Conservation (phyloP, 2,888 invertebrate genomes). For the Eilema griseolum region DNA sequence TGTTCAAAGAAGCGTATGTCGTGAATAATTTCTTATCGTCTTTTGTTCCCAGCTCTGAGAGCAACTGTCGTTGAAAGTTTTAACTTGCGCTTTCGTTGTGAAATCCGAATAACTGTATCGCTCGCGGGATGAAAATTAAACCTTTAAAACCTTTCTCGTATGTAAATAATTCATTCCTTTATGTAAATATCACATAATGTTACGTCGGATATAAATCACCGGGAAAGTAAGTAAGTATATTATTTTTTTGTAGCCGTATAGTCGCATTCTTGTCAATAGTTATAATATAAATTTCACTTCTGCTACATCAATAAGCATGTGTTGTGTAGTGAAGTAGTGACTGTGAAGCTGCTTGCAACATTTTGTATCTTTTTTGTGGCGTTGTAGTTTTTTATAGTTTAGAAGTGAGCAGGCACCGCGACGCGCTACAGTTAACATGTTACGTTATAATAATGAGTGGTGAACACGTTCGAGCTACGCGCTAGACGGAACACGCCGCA, state of each 20-base stretch:
- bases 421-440: constrained; percentile 73
- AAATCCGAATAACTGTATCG: constrained; percentile 41
- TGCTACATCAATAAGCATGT: constrained; percentile 17
- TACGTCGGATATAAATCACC: not conserved
- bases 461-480: constrained; percentile 59
- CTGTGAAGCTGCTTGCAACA: constrained; percentile 22
- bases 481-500: constrained; percentile 60
- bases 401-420: constrained; percentile 58
- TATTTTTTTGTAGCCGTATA: constrained; percentile 15
- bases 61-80: constrained; percentile 50
- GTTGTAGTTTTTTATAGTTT: constrained; percentile 33
- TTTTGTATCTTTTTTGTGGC: constrained; percentile 28
- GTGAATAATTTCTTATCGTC: constrained; percentile 49
- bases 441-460: constrained; percentile 65
- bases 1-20: constrained; percentile 47
- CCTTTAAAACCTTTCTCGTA: constrained; percentile 29
- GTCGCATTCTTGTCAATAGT: not conserved
- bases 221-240: constrained; percentile 19
- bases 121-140: constrained; percentile 40
- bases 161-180: constrained; percentile 15
- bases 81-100: constrained; percentile 60
- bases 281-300: constrained; percentile 20
- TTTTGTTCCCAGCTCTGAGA: constrained; percentile 45
- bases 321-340: constrained; percentile 10
- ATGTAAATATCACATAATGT: constrained; percentile 15